A percentile compares a stretch with the other conserved stretches of the same genome.
Evolutionary conservation across 2,888 invertebrate genomes (phyloP).

Genomic region (Meta bourneti): DNA sequence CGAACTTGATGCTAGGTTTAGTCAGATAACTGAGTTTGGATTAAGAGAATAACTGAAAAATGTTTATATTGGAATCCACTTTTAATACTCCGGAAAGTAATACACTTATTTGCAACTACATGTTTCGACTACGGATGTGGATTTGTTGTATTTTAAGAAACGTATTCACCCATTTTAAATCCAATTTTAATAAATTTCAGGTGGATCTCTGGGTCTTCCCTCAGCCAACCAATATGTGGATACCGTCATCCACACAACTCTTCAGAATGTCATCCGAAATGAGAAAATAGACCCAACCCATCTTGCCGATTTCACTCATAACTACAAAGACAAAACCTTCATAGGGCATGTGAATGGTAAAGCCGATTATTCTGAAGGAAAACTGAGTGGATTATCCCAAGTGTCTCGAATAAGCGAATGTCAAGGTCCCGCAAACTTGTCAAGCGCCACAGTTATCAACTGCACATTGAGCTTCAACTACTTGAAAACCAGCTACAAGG

Average conservation of each 20-base stretch:
- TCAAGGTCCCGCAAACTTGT: conserved; percentile 36
- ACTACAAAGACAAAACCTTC: conserved; percentile 63
- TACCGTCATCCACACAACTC: conserved; percentile 43
- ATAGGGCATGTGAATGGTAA: conserved; percentile 59
- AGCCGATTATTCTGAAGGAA: conserved; percentile 66
- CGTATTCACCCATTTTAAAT: too few relatives aligned
- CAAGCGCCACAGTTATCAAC: conserved; percentile 35
- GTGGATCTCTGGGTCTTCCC: conserved; percentile 34
- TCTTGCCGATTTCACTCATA: conserved; percentile 46
- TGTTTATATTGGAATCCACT: too few relatives aligned
- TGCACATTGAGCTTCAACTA: conserved; percentile 59
- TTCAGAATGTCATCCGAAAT: conserved; percentile 47
- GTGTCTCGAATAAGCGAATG: conserved; percentile 29
- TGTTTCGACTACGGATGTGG: too few relatives aligned
- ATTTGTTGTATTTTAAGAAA: too few relatives aligned
- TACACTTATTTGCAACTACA: too few relatives aligned
- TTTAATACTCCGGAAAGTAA: too few relatives aligned
- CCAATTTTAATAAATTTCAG: neutral
- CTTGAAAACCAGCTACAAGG: conserved; percentile 48
- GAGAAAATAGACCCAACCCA: conserved; percentile 54
- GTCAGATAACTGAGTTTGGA: too few relatives aligned
- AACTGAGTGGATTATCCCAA: conserved; percentile 36
- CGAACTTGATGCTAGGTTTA: too few relatives aligned
- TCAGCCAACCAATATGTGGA: conserved; percentile 63
- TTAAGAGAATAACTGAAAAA: too few relatives aligned